phyloP scores from a whole-genome alignment of 2,113 vertebrate species.

The Acanthochromis polyacanthus region DNA sequence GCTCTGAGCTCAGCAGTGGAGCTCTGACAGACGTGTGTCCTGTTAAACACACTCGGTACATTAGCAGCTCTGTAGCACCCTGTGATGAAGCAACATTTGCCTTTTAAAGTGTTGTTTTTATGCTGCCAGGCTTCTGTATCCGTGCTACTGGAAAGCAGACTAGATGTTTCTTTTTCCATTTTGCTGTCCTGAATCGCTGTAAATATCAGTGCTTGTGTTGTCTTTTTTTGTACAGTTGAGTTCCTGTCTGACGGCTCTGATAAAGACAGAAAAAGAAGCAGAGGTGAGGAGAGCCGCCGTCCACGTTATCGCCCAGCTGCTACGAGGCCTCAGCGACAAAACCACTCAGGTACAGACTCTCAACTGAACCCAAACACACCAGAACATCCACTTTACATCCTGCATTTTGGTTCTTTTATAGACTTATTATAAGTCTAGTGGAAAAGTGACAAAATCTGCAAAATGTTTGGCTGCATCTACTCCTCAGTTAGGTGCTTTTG shows the following conservation, averaged over 20 bases:
- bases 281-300: slow-evolving; percentile 93
- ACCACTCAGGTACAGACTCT: slow-evolving; percentile 87
- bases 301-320: slow-evolving; percentile 90
- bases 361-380: neutral
- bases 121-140: no score
- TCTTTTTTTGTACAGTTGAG: slow-evolving; percentile 73
- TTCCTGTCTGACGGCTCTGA: slow-evolving; percentile 85
- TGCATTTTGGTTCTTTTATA: no score
- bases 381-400: no score
- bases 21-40: neutral
- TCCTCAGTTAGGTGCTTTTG: no score
- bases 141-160: no score
- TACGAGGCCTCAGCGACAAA: slow-evolving; percentile 91
- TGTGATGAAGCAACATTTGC: no score
- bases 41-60: neutral
- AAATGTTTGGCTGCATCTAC: no score
- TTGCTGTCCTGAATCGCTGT: no score
- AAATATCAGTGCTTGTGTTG: neutral
- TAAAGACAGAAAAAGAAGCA: slow-evolving; percentile 88
- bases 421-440: no score
- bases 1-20: slow-evolving; percentile 33
- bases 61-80: neutral
- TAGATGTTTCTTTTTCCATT: no score
- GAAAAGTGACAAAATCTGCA: no score
- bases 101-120: no score